These are phyloP conservation scores for Bujurquina vittata DNA, from an alignment of 2,113 vertebrate genomes.

Conservation along the genomic window DNA sequence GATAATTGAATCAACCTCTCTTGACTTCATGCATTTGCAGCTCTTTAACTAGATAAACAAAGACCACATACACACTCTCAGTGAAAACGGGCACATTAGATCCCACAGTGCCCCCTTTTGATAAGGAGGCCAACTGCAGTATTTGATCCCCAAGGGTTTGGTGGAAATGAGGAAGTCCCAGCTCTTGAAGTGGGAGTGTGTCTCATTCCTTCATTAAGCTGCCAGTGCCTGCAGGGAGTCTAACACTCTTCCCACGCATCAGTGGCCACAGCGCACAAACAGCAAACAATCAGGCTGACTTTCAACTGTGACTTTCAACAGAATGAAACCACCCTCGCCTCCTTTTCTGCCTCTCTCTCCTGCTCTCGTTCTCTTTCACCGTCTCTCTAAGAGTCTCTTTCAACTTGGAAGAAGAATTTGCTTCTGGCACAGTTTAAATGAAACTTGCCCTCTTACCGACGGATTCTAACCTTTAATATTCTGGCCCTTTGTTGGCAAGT, in stretches of 20 bases:
- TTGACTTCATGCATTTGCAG: slow-evolving; percentile 47
- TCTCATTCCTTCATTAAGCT: slow-evolving; percentile 71
- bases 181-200: slow-evolving; percentile 48
- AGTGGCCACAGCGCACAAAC: slow-evolving; percentile 61
- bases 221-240: slow-evolving; percentile 67
- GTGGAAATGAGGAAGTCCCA: slow-evolving; percentile 58
- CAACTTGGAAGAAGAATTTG: slow-evolving; percentile 61
- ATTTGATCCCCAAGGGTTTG: slow-evolving; percentile 11
- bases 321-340: slow-evolving; percentile 57
- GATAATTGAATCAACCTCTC: slow-evolving; percentile 64
- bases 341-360: background rate
- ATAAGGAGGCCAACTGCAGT: slow-evolving; percentile 58
- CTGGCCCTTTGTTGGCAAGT: slow-evolving; percentile 72
- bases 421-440: slow-evolving; percentile 78
- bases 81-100: background rate
- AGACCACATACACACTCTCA: background rate
- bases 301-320: slow-evolving; percentile 75
- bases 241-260: slow-evolving; percentile 64
- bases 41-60: slow-evolving; percentile 58
- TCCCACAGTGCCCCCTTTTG: slow-evolving; percentile 65
- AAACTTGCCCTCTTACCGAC: slow-evolving; percentile 76
- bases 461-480: slow-evolving; percentile 81
- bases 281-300: slow-evolving; percentile 75
- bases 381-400: slow-evolving; percentile 44
- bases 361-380: slow-evolving; percentile 24